Percentiles rank a stretch among this genome's conserved stretches.
phyloP scores from a whole-genome alignment of 1,140 invertebrate genomes.

The Paramacrobiotus metropolitanus region DNA sequence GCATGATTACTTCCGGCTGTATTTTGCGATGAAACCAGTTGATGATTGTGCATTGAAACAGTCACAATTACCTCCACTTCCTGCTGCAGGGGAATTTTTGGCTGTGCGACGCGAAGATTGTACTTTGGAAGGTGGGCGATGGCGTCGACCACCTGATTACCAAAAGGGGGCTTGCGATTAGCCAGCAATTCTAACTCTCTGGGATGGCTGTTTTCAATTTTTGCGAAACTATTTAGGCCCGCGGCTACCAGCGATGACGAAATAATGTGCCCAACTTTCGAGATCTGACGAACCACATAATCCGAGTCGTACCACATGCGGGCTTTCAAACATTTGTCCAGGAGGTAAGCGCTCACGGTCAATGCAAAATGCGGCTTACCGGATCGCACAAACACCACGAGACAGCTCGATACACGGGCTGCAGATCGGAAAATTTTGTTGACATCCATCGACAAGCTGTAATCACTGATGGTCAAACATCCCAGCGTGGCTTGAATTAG shows the following conservation, averaged over 20 bases:
- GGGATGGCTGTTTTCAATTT: slow-evolving; percentile 38
- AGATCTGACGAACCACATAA: slow-evolving; percentile 41
- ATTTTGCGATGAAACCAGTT: slow-evolving; percentile 12
- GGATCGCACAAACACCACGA: slow-evolving; percentile 16
- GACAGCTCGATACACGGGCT: slow-evolving; percentile 38
- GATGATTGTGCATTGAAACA: slow-evolving; percentile 16
- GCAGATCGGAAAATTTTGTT: slow-evolving; percentile 39
- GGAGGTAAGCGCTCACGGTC: slow-evolving; percentile 32
- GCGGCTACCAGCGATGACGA: slow-evolving; percentile 36
- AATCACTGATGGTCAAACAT: slow-evolving; percentile 37
- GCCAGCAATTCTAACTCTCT: slow-evolving; percentile 41
- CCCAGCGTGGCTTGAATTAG: slow-evolving; percentile 47
- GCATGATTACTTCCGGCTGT: slow-evolving; percentile 15
- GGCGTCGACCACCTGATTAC: slow-evolving; percentile 22
- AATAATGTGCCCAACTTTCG: slow-evolving; percentile 38
- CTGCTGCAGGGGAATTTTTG: slow-evolving; percentile 11
- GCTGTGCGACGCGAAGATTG: slow-evolving; percentile 24
- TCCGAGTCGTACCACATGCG: slow-evolving; percentile 48
- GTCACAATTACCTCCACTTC: slow-evolving; percentile 15
- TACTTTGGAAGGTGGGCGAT: slow-evolving; percentile 24
- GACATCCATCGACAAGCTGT: slow-evolving; percentile 40
- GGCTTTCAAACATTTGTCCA: slow-evolving; percentile 38
- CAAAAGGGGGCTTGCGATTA: slow-evolving; percentile 29
- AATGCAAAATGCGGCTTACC: slow-evolving; percentile 17
- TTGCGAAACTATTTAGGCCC: slow-evolving; percentile 22